Evolutionary conservation across 37 sponge, comb jelly and placozoan species (phyloP), one percentile per base, ranked within the genome.

Genomic region (Oopsacas minuta): DNA sequence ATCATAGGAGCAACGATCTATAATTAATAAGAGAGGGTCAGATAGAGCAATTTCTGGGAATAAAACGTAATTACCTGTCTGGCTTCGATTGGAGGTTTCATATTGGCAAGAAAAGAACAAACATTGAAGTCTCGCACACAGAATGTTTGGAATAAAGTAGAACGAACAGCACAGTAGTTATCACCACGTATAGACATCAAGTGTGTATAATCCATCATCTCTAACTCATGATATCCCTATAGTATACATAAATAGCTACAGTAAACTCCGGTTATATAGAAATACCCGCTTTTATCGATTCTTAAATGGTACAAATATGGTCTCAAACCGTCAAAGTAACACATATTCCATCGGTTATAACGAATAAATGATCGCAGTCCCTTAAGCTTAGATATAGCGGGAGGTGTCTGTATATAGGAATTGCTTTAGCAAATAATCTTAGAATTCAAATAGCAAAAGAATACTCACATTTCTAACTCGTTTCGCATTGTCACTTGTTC

Each of bases 381-480:
- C n/a, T n/a, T n/a, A n/a, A n/a, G n/a, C n/a, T n/a, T n/a, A n/a
- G n/a, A n/a, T n/a, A n/a, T n/a, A n/a, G n/a, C n/a, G n/a, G n/a
- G n/a, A n/a, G n/a, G n/a, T n/a, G n/a, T 46, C 51, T 46, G 17
- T 46, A 46, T 22, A 17, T 17, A 46, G 51, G 51, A 46, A 46
- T 46, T 25, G 30, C 7, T 20, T 3, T 61, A 61, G 20, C 22
- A 61, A 61, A 12, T 61, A 25, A 61, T 25, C 7, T 61, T 10
- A 20, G 75, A 61, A 7, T 61, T 25, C 30, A 25, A 61, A 61
- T 25, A 61, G 28, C 7, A 12, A 34, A 61, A 61, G 20, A n/a
- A 5, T 32, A 61, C 75, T 61, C 75, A 61, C 75, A 61, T 61
- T 61, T 34, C 75, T 61, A 61, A 61, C 75, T 61, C 75, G 22